These are phyloP conservation scores for Cryptotermes secundus DNA, from an alignment of 1,140 invertebrate species.

Conservation along the genomic window DNA sequence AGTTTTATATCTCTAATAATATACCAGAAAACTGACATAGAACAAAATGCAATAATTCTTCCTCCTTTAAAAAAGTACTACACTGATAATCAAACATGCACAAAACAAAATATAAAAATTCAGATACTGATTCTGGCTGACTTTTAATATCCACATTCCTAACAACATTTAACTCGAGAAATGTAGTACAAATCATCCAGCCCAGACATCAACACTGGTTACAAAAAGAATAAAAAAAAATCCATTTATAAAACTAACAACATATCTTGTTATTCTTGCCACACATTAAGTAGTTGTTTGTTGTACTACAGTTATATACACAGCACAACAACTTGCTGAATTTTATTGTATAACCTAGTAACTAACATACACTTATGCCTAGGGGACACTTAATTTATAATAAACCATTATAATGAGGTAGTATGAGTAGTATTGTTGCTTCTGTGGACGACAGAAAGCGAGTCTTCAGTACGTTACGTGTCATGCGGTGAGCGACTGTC, in stretches of 20 bases:
- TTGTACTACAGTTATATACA: slow-evolving; percentile 34
- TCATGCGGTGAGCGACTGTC: slow-evolving; percentile 23
- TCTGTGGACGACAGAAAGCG: slow-evolving; percentile 27
- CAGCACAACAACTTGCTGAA: slow-evolving; percentile 23
- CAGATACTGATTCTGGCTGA: slow-evolving; percentile 23
- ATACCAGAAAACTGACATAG: slow-evolving; percentile 8
- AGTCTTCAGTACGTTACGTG: slow-evolving; percentile 33
- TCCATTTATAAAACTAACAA: slow-evolving; percentile 25
- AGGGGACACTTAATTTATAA: slow-evolving; percentile 31
- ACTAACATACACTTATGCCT: slow-evolving; percentile 32
- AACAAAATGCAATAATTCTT: slow-evolving; percentile 20
- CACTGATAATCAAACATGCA: slow-evolving; percentile 19
- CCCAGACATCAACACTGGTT: slow-evolving; percentile 13
- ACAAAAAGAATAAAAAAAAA: slow-evolving; percentile 24
- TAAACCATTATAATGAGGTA: slow-evolving; percentile 35
- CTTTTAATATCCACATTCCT: slow-evolving; percentile 28
- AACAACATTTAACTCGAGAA: slow-evolving; percentile 33
- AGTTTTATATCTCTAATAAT: slow-evolving; percentile 8
- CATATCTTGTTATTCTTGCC: slow-evolving; percentile 26
- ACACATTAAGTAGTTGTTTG: slow-evolving; percentile 33
- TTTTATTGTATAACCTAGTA: slow-evolving; percentile 27
- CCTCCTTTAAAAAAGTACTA: slow-evolving; percentile 18
- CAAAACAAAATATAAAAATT: slow-evolving; percentile 25
- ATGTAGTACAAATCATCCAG: slow-evolving; percentile 23
- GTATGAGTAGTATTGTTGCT: slow-evolving; percentile 34